Base-by-base conservation (phyloP, 2,113 vertebrate species). In the Brachyistius frenatus region DNA sequence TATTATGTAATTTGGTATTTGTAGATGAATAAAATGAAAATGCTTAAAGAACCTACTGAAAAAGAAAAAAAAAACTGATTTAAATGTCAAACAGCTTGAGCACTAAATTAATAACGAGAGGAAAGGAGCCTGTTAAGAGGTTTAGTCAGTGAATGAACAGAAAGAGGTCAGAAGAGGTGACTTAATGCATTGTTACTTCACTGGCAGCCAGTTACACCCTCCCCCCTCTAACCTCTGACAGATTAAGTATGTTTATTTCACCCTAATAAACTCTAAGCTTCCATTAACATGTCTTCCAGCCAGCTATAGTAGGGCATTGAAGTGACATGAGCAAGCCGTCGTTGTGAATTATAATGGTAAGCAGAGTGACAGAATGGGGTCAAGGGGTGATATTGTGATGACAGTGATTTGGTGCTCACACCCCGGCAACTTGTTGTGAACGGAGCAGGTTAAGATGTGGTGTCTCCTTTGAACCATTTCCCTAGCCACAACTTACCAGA, bases 361-460 rank as follows among this genome's bases (percentile, higher is more conserved):
- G 36, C 31, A 53, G 4, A 76, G 41, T 72, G 73, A 83, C 84
- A 88, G 57, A 88, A 86, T 78, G 13, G 65, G 85, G 81, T 87
- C 70, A 88, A 63, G 23, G 11, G 57, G 52, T 61, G 13, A 62
- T 66, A 72, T 39, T 63, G 9, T 68, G 61, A 67, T 74, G 52
- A 60, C 31, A 67, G 5, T 62, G 68, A 81, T 83, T 80, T 55
- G 62, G 55, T 70, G 65, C 57, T 72, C 50, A 54, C 61, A 54
- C 66, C 56, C 23, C 23, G 6, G 47, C 39, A 53, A 65, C 57
- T 63, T 47, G 37, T 74, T 63, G 33, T 69, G 23, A 63, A 60
- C 35, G 3, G 4, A 63, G 16, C 10, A 50, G 57, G 33, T 75
- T 67, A 46, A 58, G n/a, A 58, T 15, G 30, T 13, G 11, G 3